Evolutionary conservation across 2,113 vertebrate species (phyloP).

Genomic region (Porphyrio hochstetteri): DNA sequence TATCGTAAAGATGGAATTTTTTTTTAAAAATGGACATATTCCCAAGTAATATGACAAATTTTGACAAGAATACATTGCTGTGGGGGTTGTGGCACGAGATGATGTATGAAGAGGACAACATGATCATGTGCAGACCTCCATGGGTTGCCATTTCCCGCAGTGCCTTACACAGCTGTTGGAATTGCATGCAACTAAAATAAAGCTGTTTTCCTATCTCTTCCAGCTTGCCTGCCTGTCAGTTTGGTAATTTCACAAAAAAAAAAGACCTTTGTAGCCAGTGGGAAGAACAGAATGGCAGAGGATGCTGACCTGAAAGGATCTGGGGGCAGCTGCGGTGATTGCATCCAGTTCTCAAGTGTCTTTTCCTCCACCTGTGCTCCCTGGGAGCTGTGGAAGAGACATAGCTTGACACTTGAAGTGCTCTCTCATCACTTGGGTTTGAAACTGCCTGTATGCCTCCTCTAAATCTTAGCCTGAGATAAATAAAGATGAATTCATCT

Average conservation of each 20-base stretch:
- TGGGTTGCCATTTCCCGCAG: background rate
- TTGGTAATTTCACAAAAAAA: background rate
- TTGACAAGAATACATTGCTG: background rate
- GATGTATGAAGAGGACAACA: background rate
- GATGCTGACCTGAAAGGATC: background rate
- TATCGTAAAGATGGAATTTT: background rate
- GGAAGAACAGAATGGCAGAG: background rate
- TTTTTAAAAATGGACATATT: too few relatives aligned
- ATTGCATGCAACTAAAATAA: background rate
- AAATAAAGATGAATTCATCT: background rate
- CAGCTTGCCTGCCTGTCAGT: background rate
- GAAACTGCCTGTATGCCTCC: background rate
- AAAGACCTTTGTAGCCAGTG: background rate
- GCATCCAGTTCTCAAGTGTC: background rate
- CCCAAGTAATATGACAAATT: background rate
- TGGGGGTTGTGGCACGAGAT: background rate
- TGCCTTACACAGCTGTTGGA: background rate
- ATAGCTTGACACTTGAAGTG: background rate
- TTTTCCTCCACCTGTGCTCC: background rate
- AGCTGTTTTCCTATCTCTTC: background rate
- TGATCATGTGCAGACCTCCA: background rate
- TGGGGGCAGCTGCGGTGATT: background rate
- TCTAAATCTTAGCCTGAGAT: background rate
- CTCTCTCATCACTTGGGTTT: background rate
- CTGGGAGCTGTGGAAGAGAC: background rate